Evolutionary conservation across 2,888 invertebrate species (phyloP).

Genomic region (Dasysyrphus albostriatus): DNA sequence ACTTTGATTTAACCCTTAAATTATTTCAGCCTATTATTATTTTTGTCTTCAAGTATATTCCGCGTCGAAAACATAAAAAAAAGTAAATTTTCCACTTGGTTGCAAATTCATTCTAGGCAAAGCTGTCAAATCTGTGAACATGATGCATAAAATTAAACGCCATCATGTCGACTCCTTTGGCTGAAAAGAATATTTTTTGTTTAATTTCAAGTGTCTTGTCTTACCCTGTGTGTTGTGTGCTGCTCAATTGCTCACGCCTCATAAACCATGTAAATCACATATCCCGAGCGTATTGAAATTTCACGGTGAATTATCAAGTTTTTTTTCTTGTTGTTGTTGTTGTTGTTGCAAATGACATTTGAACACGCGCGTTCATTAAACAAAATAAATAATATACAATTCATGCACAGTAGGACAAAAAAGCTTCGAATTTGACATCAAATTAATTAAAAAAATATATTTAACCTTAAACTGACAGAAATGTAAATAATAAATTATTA

Average conservation of each 20-base stretch:
- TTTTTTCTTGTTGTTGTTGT: not conserved
- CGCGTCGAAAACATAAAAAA: not conserved
- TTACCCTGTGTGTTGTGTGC: constrained; percentile 20
- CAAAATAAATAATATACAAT: not conserved
- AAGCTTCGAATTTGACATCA: not conserved
- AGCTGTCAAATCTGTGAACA: constrained; percentile 58
- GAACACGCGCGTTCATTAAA: constrained; percentile 49
- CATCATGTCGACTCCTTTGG: constrained; percentile 12
- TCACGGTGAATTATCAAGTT: constrained; percentile 35
- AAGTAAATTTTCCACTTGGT: constrained; percentile 44
- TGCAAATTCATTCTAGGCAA: constrained; percentile 34
- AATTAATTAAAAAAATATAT: not conserved
- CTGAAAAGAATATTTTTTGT: constrained; percentile 24
- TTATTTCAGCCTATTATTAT: not conserved
- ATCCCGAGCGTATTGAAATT: constrained; percentile 35
- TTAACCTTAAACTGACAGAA: not conserved
- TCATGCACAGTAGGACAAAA: not conserved
- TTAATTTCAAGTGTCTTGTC: constrained; percentile 37
- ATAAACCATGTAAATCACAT: constrained; percentile 63
- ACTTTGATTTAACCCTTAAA: not conserved
- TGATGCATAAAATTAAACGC: constrained; percentile 27
- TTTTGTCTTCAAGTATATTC: not conserved
- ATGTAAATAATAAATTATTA: too few species aligned
- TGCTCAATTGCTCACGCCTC: constrained; percentile 64
- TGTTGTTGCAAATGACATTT: constrained; percentile 34